Conservation (phyloP, 2,113 vertebrate species). For the Odontesthes bonariensis region DNA sequence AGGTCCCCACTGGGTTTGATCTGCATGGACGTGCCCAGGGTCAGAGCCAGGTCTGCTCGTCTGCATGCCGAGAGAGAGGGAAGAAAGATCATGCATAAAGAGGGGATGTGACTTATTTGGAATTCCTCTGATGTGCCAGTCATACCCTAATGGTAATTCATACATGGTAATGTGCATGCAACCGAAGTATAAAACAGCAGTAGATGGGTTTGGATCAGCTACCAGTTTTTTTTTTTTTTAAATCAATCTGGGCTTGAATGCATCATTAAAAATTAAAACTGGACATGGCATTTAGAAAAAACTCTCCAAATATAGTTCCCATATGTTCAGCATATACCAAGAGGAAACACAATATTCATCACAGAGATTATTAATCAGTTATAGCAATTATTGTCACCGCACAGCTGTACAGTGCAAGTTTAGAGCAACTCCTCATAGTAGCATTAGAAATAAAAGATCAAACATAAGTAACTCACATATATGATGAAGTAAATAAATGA, state of each 20-base stretch:
- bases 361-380: not conserved
- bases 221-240: not conserved
- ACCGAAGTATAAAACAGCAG: not conserved
- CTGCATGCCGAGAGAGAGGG: constrained; percentile 70
- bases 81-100: not conserved
- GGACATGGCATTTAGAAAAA: not conserved
- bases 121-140: not conserved
- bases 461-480: not conserved
- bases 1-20: constrained; percentile 97
- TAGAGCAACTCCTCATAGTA: not conserved
- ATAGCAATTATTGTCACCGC: not conserved
- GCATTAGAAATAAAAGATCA: not conserved
- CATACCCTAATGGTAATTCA: not conserved
- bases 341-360: not conserved
- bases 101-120: not conserved
- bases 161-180: constrained; percentile 14
- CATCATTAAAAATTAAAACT: not conserved
- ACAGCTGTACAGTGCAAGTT: not conserved
- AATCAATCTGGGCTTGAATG: not conserved
- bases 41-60: constrained; percentile 91
- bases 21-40: constrained; percentile 95
- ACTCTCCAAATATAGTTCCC: not conserved
- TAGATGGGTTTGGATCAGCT: not conserved
- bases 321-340: not conserved
- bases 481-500: not conserved